phyloP scores from a whole-genome alignment of 1,140 invertebrate species.

The Calliopsis andreniformis region DNA sequence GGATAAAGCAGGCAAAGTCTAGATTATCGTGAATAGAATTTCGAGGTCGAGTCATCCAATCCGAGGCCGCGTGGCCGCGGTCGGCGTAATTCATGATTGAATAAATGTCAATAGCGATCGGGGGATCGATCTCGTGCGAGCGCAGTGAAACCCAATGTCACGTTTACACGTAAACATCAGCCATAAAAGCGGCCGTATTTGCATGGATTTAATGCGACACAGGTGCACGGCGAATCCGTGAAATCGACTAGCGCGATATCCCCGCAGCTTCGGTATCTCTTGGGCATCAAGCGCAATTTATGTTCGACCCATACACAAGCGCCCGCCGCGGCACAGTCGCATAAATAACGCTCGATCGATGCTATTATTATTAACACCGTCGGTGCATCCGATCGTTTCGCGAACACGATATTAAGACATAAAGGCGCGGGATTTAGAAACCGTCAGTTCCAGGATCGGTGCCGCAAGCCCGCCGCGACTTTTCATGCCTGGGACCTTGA shows the following conservation, averaged over 20 bases:
- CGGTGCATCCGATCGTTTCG: background rate
- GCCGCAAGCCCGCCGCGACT: background rate
- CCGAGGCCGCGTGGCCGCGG: slow-evolving; percentile 46
- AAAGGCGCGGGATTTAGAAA: slow-evolving; percentile 19
- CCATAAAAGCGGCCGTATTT: slow-evolving; percentile 3
- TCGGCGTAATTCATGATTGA: slow-evolving; percentile 48
- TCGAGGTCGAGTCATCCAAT: slow-evolving; percentile 40
- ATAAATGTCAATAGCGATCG: slow-evolving; percentile 43
- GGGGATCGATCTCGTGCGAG: slow-evolving; percentile 28
- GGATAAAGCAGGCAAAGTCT: slow-evolving; percentile 1
- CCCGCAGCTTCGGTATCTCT: background rate
- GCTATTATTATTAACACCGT: background rate
- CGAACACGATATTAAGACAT: slow-evolving; percentile 15
- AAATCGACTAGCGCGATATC: slow-evolving; percentile 15
- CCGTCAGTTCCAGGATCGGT: too few species aligned
- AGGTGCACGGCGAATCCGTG: slow-evolving; percentile 34
- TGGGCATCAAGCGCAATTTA: background rate
- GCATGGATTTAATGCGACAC: background rate
- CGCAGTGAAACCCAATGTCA: slow-evolving; percentile 8
- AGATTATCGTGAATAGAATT: slow-evolving; percentile 46
- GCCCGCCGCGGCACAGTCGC: background rate
- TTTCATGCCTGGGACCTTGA: slow-evolving; percentile 19
- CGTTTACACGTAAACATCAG: slow-evolving; percentile 26
- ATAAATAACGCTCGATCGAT: background rate
- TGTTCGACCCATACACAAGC: background rate